phyloP scores from a whole-genome alignment of 2,113 vertebrate species.

The Leptobrachium ailaonicum region DNA sequence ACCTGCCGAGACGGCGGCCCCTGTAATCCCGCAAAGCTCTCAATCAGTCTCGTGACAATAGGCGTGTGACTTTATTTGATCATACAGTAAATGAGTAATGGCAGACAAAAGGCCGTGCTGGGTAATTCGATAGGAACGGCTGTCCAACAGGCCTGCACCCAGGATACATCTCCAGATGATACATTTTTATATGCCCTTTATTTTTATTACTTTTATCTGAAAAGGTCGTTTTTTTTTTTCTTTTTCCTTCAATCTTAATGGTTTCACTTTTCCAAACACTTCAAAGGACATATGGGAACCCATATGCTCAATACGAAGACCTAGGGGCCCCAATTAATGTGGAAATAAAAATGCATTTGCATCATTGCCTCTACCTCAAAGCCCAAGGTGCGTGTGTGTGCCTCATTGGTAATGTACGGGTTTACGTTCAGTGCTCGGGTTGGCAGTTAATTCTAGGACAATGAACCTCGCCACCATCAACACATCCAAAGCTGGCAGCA shows the following conservation, averaged over 20 bases:
- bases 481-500: too few species aligned
- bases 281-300: slow-evolving; percentile 26
- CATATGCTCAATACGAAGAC: slow-evolving; percentile 29
- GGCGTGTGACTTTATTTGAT: slow-evolving; percentile 42
- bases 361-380: too few species aligned
- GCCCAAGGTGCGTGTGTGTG: too few species aligned
- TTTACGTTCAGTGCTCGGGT: too few species aligned
- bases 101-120: slow-evolving; percentile 35
- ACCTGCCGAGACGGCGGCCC: slow-evolving; percentile 30
- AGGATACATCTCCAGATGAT: slow-evolving; percentile 45
- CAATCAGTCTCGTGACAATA: slow-evolving; percentile 26
- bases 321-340: slow-evolving; percentile 36
- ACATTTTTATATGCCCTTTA: slow-evolving; percentile 39
- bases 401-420: too few species aligned
- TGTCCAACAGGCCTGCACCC: slow-evolving; percentile 35
- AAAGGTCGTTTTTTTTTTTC: slow-evolving; percentile 31
- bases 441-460: too few species aligned
- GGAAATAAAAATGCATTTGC: background rate
- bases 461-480: too few species aligned
- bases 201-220: slow-evolving; percentile 35
- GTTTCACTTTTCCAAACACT: slow-evolving; percentile 22
- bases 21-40: slow-evolving; percentile 7
- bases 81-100: slow-evolving; percentile 8
- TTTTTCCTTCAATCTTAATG: slow-evolving; percentile 13
- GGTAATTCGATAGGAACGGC: slow-evolving; percentile 37